Evolutionary conservation across 2,888 invertebrate species (phyloP).

Genomic region (Rhyacophila evoluta): DNA sequence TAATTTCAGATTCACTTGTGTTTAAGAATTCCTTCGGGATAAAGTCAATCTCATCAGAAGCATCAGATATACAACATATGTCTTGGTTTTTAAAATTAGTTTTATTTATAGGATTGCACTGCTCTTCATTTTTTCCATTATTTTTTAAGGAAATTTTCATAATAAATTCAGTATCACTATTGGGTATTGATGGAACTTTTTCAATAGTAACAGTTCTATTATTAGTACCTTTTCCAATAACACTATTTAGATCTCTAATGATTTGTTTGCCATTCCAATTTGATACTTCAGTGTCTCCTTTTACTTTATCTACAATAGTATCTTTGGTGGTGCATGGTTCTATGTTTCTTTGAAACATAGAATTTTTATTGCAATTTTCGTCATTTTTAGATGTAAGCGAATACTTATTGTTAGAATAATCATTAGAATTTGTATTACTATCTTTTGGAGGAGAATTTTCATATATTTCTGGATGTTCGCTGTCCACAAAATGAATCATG

Average conservation of each 20-base stretch:
- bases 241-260: neutral
- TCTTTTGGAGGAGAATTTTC: neutral
- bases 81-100: too few species aligned
- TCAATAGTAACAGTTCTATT: neutral
- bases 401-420: neutral
- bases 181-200: neutral
- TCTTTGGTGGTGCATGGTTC: too few species aligned
- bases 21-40: too few species aligned
- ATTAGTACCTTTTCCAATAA: neutral
- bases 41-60: too few species aligned
- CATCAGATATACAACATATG: too few species aligned
- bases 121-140: neutral
- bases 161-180: neutral
- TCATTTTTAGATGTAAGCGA: neutral
- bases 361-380: neutral
- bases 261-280: neutral
- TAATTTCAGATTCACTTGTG: neutral
- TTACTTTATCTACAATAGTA: neutral
- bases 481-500: slow-evolving; percentile 66
- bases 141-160: neutral
- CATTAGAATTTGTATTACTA: neutral
- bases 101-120: neutral
- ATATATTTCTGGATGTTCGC: slow-evolving; percentile 53
- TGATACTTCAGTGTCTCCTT: neutral
- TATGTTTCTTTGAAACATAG: too few species aligned